These are phyloP conservation scores for Lasioglossum leucozonium DNA, from an alignment of 2,888 invertebrate genomes.

Conservation along the genomic window DNA sequence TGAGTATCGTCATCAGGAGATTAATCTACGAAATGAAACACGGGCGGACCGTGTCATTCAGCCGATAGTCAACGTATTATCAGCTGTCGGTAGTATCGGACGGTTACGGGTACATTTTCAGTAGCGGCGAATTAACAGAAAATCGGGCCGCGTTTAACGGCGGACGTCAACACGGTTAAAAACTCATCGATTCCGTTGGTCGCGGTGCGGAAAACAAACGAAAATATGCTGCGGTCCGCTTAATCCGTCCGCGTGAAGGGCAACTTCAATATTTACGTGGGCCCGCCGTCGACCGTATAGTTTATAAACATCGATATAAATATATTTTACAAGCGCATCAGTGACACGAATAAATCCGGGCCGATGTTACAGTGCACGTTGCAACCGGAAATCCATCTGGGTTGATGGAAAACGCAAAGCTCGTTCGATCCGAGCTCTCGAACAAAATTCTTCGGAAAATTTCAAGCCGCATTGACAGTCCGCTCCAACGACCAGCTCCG, in stretches of 20 bases:
- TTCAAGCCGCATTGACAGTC: conserved; percentile 1
- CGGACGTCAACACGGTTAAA: conserved; percentile 7
- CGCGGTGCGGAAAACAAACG: neutral
- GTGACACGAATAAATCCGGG: conserved; percentile 3
- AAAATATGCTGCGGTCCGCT: neutral
- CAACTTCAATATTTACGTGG: conserved; percentile 13
- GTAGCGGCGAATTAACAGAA: conserved; percentile 4
- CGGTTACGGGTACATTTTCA: neutral
- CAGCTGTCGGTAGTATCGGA: neutral
- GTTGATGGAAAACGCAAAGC: neutral
- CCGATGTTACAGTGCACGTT: neutral
- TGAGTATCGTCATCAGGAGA: neutral
- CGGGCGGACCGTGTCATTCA: neutral
- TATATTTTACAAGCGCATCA: conserved; percentile 1
- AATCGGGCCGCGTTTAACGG: neutral
- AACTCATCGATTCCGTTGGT: conserved; percentile 14
- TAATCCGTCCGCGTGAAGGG: neutral
- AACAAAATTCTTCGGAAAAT: conserved; percentile 5
- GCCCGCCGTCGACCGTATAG: neutral
- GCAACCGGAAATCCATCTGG: neutral
- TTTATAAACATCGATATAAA: conserved; percentile 10
- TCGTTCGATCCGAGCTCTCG: neutral
- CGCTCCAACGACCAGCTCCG: neutral
- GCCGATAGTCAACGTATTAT: conserved; percentile 1
- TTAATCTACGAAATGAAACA: neutral